Conservation (phyloP, 2,113 vertebrate species). For the Rallus limicola region DNA sequence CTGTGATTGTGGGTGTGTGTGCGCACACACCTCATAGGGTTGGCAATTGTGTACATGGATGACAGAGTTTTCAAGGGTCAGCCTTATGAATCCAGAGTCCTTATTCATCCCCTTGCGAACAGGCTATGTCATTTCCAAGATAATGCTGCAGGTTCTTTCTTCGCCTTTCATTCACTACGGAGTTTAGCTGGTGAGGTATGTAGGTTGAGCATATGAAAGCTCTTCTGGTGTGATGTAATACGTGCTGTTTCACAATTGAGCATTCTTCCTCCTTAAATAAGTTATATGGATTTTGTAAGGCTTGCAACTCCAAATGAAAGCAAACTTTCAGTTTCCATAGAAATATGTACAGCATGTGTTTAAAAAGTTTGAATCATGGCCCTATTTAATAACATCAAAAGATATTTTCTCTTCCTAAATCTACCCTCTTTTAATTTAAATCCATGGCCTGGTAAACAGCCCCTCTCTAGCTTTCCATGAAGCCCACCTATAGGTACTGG, state of each 20-base stretch:
- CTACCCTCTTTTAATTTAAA: no score
- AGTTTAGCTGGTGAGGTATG: neutral
- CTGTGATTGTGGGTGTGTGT: neutral
- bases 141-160: neutral
- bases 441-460: no score
- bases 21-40: neutral
- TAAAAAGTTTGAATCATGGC: neutral
- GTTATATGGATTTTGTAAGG: neutral
- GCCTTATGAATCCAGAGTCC: neutral
- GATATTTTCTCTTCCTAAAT: neutral
- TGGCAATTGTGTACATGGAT: neutral
- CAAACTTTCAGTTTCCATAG: slow-evolving; percentile 20
- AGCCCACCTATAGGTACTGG: no score
- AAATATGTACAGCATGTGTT: neutral
- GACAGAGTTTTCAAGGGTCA: neutral
- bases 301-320: slow-evolving; percentile 2
- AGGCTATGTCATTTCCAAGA: neutral
- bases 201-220: neutral
- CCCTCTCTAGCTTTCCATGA: no score
- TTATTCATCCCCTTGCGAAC: neutral
- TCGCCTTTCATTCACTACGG: neutral
- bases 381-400: neutral
- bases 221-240: neutral
- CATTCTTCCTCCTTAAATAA: slow-evolving; percentile 1
- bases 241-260: neutral